Base-by-base conservation (phyloP, 2,888 invertebrate species). In the Chrysolina haemoptera region DNA sequence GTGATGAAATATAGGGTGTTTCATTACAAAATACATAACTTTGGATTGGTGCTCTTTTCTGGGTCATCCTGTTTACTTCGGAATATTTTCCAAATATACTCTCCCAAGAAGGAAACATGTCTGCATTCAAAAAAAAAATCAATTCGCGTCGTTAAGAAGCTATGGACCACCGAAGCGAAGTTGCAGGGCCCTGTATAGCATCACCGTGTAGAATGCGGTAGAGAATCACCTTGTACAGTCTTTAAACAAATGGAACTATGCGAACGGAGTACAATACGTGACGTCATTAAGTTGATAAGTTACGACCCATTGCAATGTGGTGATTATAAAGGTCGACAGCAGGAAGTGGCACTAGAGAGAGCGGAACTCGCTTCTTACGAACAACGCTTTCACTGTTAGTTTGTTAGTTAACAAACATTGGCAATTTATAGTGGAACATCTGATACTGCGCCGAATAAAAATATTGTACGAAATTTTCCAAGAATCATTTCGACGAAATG, bases 301-400 rank as follows among this genome's bases (percentile, higher is more conserved):
- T 66, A 11, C 41, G 43, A 43, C 46, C 40, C 22, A 71, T 62
- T 40, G 46, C 62, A 62, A 62, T 50, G 62, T 53, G 41, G 35
- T 53, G 64, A 70, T 66, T 46, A 73, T 59, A 20, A 53, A 55
- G 68, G 68, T 70, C 67, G 64, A 41, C 53, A 64, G 35, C 74
- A 65, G 74, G 74, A 74, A 74, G 68, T 71, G 59, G 43, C 48
- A 66, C 62, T 68, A 43, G 71, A 74, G 62, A 73, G 70, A 74
- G 43, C 68, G 71, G 68, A 74, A 73, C 62, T 50, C 20, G 66
- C 22, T 62, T 68, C 40, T 73, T 53, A 64, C 11, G n/a, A 70
- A 68, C 73, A 73, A 66, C 40, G 73, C 69, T 67, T 70, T 73
- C 66, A 70, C 73, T 73, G 73, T 72, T 63, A 55, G 14, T 35